Base-by-base conservation (phyloP, 2,797 vertebrate species). In the Sebastolobus alascanus region DNA sequence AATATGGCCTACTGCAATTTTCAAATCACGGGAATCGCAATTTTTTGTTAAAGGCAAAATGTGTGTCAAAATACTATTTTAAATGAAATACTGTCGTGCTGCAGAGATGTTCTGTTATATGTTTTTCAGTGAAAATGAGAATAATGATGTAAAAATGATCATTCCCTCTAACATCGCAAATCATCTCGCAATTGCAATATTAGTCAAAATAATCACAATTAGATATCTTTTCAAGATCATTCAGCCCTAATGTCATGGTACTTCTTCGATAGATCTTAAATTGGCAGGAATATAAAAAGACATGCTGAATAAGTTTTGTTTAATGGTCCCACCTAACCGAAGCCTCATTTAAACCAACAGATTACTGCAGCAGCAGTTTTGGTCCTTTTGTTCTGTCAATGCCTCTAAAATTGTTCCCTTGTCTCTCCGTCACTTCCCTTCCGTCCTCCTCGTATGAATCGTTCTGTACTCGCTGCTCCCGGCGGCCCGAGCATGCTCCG, bases 401-500 rank as follows among this genome's bases (percentile, higher is more conserved):
- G 68, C 65, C 59, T 88, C 68, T 71, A 46, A 88, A 87, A 91
- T 22, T 52, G 71, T 87, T 86, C 68, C 33, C 72, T 84, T 79
- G 80, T 89, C 74, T 75, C 66, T 83, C 58, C 77, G 68, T 83
- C 82, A 73, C 82, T 87, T 75, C 84, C 54, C 46, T 58, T 89
- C 68, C 46, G 37, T 83, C 79, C 75, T 83, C 79, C 72, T 75
- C 1, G n/a, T 77, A 72, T 87, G 81, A 88, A 83, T 89, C 10
- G 61, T 8, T 87, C 55, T 71, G 66, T 77, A 82, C 73, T 76
- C 65, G 80, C 55, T 68, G 50, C 72, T 79, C 80, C 90, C 85
- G 66, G 79, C 54, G 66, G 90, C 84, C 72, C 12, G 31, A 84
- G 87, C 76, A 38, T 11, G 70, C 85, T 91, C 85, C 37, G 75